Conservation (phyloP, 2,113 vertebrate genomes). For the Brienomyrus brachyistius region DNA sequence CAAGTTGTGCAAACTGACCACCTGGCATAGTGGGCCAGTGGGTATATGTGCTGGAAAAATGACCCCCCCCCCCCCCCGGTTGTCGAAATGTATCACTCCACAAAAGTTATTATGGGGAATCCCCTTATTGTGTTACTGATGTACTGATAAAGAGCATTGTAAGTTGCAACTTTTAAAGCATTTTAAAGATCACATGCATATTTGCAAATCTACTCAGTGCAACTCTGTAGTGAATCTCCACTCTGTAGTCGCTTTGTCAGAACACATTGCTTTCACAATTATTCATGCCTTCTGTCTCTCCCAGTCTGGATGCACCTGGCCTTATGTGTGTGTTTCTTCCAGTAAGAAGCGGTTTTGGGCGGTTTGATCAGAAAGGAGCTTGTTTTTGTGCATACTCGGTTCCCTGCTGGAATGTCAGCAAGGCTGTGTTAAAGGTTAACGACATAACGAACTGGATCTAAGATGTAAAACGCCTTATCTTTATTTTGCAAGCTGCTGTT, state of each 20-base stretch:
- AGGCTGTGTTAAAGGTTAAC: constrained; percentile 7
- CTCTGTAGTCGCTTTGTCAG: not conserved
- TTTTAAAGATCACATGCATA: not conserved
- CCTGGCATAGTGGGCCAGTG: not conserved
- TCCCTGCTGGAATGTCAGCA: not conserved
- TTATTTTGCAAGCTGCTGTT: not conserved
- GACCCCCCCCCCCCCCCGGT: not conserved
- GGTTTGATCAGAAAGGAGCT: constrained; percentile 12
- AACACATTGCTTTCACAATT: not conserved
- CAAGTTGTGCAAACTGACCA: not conserved
- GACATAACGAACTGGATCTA: not conserved
- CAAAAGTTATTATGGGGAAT: not conserved
- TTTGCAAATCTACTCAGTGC: not conserved
- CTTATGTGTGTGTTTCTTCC: not conserved
- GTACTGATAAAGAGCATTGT: not conserved
- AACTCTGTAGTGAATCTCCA: not conserved
- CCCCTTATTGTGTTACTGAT: not conserved
- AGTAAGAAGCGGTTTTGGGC: constrained; percentile 5
- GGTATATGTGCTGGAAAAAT: not conserved
- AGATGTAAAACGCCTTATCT: not conserved
- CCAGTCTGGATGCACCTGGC: constrained; percentile 10
- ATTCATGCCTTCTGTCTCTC: not conserved
- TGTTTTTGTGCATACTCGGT: not conserved
- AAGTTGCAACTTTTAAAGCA: not conserved
- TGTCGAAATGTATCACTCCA: not conserved